A percentile compares a stretch with the other conserved stretches of the same genome.
Conservation (phyloP, 1,140 invertebrate species). For the Hestina assimilis region DNA sequence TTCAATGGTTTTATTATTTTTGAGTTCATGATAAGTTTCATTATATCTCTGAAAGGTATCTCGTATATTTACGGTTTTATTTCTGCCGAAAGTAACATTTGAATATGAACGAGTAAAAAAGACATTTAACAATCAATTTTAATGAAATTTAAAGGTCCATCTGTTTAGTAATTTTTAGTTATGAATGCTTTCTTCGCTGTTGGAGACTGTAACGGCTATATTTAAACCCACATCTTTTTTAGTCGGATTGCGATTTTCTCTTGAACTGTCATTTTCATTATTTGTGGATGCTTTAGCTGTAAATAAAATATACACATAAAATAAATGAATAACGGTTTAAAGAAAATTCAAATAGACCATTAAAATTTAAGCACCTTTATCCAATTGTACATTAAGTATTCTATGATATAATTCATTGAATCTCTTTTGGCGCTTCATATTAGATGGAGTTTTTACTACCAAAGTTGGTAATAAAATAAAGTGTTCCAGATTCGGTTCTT, state of each 20-base stretch:
- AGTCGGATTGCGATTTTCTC: conserved; percentile 12
- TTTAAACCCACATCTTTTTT: conserved; percentile 60
- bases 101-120: too few relatives aligned
- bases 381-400: conserved; percentile 54
- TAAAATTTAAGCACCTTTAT: conserved; percentile 30
- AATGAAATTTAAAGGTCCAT: neutral
- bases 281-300: conserved; percentile 34
- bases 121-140: neutral
- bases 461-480: conserved; percentile 68
- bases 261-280: conserved; percentile 10
- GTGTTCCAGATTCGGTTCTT: conserved; percentile 60
- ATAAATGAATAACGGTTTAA: too few relatives aligned
- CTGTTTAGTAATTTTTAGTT: neutral
- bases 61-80: too few relatives aligned
- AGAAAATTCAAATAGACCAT: too few relatives aligned
- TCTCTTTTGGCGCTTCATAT: conserved; percentile 65
- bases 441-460: conserved; percentile 69
- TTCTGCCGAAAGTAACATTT: too few relatives aligned
- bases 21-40: too few relatives aligned
- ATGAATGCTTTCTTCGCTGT: conserved; percentile 39
- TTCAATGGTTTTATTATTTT: too few relatives aligned
- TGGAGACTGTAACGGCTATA: conserved; percentile 48
- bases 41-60: too few relatives aligned
- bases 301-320: conserved; percentile 22
- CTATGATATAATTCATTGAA: conserved; percentile 69